Percentiles rank a stretch among this genome's conserved stretches.
Evolutionary conservation across 2,113 vertebrate species (phyloP).

Genomic region (Toxotes jaculatrix): DNA sequence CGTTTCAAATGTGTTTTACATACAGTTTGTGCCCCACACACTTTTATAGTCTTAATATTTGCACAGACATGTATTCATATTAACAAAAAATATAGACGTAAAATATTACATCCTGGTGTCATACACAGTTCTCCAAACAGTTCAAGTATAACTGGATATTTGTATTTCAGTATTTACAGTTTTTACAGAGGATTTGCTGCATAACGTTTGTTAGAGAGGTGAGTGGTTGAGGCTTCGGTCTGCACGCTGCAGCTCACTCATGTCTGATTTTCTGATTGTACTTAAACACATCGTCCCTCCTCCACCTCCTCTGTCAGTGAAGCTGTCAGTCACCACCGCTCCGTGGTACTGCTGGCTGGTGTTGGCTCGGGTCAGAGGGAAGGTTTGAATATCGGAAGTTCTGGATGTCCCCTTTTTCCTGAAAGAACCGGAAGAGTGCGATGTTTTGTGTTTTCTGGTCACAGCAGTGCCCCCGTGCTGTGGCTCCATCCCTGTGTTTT

Average conservation of each 20-base stretch:
- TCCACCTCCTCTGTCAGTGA: neutral
- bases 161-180: constrained; percentile 50
- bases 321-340: constrained; percentile 4
- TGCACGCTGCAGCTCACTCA: neutral
- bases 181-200: constrained; percentile 42
- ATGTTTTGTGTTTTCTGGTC: neutral
- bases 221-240: neutral
- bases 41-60: constrained; percentile 43
- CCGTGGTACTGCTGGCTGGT: neutral
- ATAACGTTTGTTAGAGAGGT: constrained; percentile 21
- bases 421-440: neutral
- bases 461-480: too few species aligned
- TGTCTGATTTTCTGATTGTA: neutral
- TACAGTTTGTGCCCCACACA: constrained; percentile 39
- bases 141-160: constrained; percentile 67
- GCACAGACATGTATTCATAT: constrained; percentile 65
- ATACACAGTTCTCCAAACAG: constrained; percentile 54
- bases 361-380: neutral
- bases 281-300: neutral
- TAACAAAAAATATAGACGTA: constrained; percentile 63
- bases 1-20: constrained; percentile 31
- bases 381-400: constrained; percentile 7
- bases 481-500: too few species aligned
- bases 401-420: neutral
- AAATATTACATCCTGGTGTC: constrained; percentile 37